Base-by-base conservation (phyloP, 2,113 vertebrate species). In the Tyto alba region DNA sequence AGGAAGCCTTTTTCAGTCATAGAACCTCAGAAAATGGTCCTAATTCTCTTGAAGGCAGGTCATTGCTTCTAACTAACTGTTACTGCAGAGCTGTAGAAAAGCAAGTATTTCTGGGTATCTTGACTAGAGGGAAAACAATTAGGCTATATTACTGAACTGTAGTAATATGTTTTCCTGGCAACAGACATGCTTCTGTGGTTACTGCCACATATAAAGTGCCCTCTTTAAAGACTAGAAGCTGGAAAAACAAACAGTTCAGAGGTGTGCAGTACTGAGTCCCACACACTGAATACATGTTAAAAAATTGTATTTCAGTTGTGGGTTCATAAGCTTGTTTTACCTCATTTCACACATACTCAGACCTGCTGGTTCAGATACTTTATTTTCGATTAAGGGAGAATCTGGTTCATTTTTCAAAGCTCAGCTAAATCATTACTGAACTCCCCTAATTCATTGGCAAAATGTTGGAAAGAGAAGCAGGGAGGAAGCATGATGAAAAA, bases 181-280 rank as follows among this genome's bases (percentile, higher is more conserved):
- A 85, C 25, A 89, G 79, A 71, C 40, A 60, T 95, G 55, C 23
- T 36, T 96, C 79, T 92, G 82, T 90, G 95, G 88, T 96, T 94
- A 55, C 76, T 0, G 1, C 40, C 83, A 81, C 48, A 41, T 92
- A 94, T 84, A 95, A 90, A 89, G 69, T 64, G 53, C 52, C n/a
- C 68, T 90, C 93, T 96, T 94, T 81, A 92, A 92, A 89, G 88
- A 87, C 66, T 30, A 56, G 76, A 81, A 75, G 26, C 85, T 95
- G 83, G 79, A 93, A 97, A 95, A 96, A 63, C 85, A 97, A 96
- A 95, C 77, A 96, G 30, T 92, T 86, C 83, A 87, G 53, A 92
- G 91, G 84, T 62, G 74, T 74, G 75, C 73, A 68, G 64, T 29
- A 60, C 41, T 1, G 1, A 88, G 59, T 84, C 43, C n/a, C 76